Evolutionary conservation across 2,113 vertebrate genomes (phyloP).

Genomic region (Pollachius pollachius): DNA sequence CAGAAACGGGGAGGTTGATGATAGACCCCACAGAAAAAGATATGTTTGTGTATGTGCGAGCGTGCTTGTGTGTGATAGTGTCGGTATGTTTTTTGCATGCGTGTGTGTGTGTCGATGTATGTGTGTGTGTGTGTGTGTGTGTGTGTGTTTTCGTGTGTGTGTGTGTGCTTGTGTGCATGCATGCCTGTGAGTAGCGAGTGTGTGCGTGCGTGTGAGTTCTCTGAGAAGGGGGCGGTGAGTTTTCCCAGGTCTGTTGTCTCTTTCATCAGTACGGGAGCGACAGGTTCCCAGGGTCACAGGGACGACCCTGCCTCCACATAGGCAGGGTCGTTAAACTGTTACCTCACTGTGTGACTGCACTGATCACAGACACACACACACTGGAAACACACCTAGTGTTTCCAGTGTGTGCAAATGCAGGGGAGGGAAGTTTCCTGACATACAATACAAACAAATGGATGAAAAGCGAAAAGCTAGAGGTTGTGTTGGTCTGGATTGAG

Average conservation of each 20-base stretch:
- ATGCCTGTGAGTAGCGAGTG: background rate
- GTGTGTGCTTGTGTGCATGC: background rate
- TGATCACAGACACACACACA: constrained; percentile 14
- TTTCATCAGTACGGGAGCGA: constrained; percentile 68
- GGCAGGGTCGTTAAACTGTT: constrained; percentile 64
- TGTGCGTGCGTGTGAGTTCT: constrained; percentile 36
- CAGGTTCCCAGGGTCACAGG: constrained; percentile 71
- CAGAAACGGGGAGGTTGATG: background rate
- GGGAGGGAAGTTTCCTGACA: constrained; percentile 19
- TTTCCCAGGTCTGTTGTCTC: constrained; percentile 65
- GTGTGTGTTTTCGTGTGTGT: background rate
- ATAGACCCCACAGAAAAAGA: background rate
- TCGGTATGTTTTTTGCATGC: background rate
- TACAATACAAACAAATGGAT: background rate
- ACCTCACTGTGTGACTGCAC: constrained; percentile 63
- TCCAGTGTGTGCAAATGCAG: constrained; percentile 11
- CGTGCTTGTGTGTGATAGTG: background rate
- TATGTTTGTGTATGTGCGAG: constrained; percentile 3
- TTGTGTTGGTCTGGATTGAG: constrained; percentile 33
- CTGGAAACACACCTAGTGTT: constrained; percentile 27
- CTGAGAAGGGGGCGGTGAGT: constrained; percentile 66
- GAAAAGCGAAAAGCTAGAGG: constrained; percentile 12
- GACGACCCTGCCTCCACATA: constrained; percentile 54
- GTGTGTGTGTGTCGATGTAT: background rate
- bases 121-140: background rate